Evolutionary conservation across 2,888 invertebrate species (phyloP), one percentile per base, ranked within the genome.

Genomic region (Melinaea marsaeus): DNA sequence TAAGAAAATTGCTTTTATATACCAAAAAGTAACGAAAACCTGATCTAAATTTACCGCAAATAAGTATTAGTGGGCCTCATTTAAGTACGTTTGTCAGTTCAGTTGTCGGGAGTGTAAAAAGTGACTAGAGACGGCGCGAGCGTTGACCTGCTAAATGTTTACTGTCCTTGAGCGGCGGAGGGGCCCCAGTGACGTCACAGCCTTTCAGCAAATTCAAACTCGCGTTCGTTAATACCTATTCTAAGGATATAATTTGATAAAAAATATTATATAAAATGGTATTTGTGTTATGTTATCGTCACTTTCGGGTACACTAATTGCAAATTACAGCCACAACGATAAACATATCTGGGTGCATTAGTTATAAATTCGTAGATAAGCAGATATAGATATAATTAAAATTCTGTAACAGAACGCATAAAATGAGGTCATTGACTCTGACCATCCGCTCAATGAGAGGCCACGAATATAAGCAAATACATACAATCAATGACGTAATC

Each of bases 71-170:
- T 77, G 79, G 79, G 79, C 79, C 79, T 78, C 78, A 70, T 75
- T 78, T 75, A 71, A 70, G 73, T 71, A 71, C 72, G 77, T 75
- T 76, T 76, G 78, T 79, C 80, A 83, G 83, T 79, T 79, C 79
- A 78, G 78, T 80, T 80, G 78, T 80, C 81, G 81, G 80, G 82
- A 79, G 77, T 77, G 76, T 75, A 79, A 83, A 80, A 74, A 73
- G 73, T 76, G 78, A 79, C 77, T 85, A 85, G 85, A 85, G 85
- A 85, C 85, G 83, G 78, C 66, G 79, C 86, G 90, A 77, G 77
- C 89, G 78, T 88, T 89, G 90, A 90, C 89, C 90, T 84, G 86
- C 79, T 82, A 85, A 78, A 86, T 90, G 89, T 89, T 89, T 89
- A 87, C 86, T 75, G 89, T 89, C 90, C 89, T 90, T 90, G 90